Percentiles rank a stretch among this genome's conserved stretches.
Evolutionary conservation across 2,797 vertebrate species (phyloP).

Genomic region (Cyprinodon diabolis): DNA sequence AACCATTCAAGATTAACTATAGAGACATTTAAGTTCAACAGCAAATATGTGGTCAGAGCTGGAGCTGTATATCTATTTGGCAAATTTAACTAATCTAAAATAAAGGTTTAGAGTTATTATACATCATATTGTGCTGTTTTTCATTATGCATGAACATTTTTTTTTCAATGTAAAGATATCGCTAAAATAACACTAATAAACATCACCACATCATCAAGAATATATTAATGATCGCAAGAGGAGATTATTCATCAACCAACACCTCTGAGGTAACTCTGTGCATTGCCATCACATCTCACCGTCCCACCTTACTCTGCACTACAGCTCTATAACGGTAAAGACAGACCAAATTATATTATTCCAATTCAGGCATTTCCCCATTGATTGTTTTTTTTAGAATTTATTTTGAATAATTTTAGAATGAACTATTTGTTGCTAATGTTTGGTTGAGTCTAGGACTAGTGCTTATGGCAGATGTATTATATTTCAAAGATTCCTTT

Average conservation of each 20-base stretch:
- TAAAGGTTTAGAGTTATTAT: no score
- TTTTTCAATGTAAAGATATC: background rate
- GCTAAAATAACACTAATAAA: background rate
- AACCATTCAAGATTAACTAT: no score
- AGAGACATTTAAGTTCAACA: no score
- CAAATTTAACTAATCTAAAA: background rate
- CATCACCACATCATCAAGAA: background rate
- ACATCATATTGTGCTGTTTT: background rate
- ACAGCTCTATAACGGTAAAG: constrained; percentile 23
- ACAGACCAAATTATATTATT: constrained; percentile 31
- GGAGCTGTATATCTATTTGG: background rate
- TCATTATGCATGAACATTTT: background rate
- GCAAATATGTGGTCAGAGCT: no score
- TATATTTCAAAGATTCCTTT: constrained; percentile 9
- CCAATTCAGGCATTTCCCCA: constrained; percentile 19
- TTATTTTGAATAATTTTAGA: constrained; percentile 19
- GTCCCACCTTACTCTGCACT: constrained; percentile 5
- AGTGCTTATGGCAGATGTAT: constrained; percentile 14
- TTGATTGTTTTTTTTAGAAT: constrained; percentile 24
- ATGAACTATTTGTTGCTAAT: constrained; percentile 27
- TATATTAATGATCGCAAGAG: background rate
- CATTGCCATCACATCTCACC: constrained; percentile 28
- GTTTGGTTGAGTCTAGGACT: constrained; percentile 21
- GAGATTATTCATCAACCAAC: background rate
- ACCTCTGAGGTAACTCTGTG: background rate